Base-by-base conservation (phyloP, 1,140 invertebrate species). In the Aphelinus certus region DNA sequence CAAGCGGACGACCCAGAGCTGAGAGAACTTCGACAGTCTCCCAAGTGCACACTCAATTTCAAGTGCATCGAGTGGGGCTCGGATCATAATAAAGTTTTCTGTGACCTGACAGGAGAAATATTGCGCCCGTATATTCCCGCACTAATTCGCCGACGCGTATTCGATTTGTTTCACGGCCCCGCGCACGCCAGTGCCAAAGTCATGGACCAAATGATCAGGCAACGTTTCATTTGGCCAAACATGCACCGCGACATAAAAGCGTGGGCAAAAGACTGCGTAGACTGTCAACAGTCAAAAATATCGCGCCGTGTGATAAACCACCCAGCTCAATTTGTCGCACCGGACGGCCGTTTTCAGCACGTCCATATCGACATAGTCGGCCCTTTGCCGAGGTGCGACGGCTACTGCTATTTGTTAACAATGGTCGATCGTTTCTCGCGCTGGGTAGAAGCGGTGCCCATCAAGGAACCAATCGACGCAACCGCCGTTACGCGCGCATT, bases 71-170 rank as follows among this genome's bases (percentile, higher is more conserved):
- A 56, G 26, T 56, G 3, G 26, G 55, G 55, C 26, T n/a, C 9
- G 9, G 26, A 56, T 9, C 55, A 56, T n/a, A 56, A n/a, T 56
- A 56, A 56, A n/a, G 55, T 61, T 46, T 61, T 42, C 60, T 61
- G 26, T 45, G 60, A 61, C 2, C 26, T 61, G 26, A 61, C 60
- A 61, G 26, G 45, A 7, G 42, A 61, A 46, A 61, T 61, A 7
- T 7, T 61, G 7, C 60, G 60, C 10, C 60, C 60, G 42, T 61
- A 61, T n/a, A 61, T 61, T 42, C 60, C 60, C 42, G 43, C n/a
- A 46, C 6, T 1, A 0, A 10, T 61, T 7, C 26, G 60, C 26
- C n/a, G 6, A 7, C 1, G 2, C 2, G 60, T 61, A 26, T 43
- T 61, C 43, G 26, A 42, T 3, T 26, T 26, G 42, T 61, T 42